These are phyloP conservation scores for Halcyon senegalensis DNA, from an alignment of 2,113 vertebrate species.

Conservation along the genomic window DNA sequence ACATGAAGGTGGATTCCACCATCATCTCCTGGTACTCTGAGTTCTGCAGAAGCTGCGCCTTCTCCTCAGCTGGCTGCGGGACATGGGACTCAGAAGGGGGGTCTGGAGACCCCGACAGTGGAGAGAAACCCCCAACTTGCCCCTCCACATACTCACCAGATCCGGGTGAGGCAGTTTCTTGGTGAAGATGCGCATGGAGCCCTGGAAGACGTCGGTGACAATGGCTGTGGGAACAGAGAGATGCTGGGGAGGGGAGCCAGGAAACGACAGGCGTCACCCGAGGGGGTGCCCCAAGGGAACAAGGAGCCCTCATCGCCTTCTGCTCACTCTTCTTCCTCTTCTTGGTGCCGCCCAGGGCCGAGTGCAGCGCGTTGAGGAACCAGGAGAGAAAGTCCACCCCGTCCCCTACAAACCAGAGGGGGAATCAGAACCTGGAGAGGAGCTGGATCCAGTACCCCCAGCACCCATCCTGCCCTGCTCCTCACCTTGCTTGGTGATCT, in stretches of 20 bases:
- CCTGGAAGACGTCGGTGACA: constrained; percentile 94
- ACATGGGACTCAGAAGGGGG: rapidly evolving
- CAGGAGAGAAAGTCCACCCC: constrained; percentile 96
- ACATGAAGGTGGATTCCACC: constrained; percentile 94
- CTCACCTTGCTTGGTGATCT: constrained; percentile 96
- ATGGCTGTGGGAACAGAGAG: constrained; percentile 77
- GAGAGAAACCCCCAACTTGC: rapidly evolving
- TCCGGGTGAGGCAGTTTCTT: constrained; percentile 97
- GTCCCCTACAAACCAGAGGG: constrained; percentile 77
- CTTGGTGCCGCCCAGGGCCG: constrained; percentile 92
- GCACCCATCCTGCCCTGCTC: rapidly evolving
- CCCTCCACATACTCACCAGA: constrained; percentile 76
- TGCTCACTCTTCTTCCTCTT: constrained; percentile 90
- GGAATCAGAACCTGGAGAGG: not conserved
- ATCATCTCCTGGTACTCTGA: constrained; percentile 94
- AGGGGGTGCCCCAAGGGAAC: not conserved
- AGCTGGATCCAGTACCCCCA: rapidly evolving
- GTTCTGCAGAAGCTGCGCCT: constrained; percentile 88
- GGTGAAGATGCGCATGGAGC: constrained; percentile 96
- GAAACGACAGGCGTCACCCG: rapidly evolving
- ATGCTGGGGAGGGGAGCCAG: rapidly evolving
- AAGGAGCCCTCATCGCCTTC: not conserved
- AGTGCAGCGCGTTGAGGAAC: constrained; percentile 95
- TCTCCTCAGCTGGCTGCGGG: constrained; percentile 89
- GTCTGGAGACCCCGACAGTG: too few species aligned